Base-by-base conservation (phyloP, 1,140 invertebrate species). In the Drosophila kikkawai region DNA sequence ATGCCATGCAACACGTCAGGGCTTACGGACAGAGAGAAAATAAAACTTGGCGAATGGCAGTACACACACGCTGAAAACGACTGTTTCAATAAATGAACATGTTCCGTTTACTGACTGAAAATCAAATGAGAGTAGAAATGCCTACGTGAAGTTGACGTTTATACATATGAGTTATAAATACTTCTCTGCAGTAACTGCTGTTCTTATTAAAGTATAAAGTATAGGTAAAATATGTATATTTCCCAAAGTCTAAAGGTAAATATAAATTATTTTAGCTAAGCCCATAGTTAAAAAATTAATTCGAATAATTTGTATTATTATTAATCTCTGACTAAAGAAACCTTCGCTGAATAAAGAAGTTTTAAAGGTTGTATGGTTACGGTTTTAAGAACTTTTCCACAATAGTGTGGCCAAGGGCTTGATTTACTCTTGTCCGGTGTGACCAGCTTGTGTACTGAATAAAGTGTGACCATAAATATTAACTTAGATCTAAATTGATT, bases 1-100 rank as follows among this genome's bases (percentile, higher is more conserved):
- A 64, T 56, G 65, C 59, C 75, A 79, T 79, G 75, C 75, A 50
- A 45, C 75, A 63, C 57, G 66, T 63, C 50, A 71, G 48, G 48
- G 37, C 15, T 37, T 55, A 15, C 36, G 26, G 17, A 34, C 13
- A 11, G 12, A 34, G 9, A 17, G 17, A 53, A 53, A 57, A 76
- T 66, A 73, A 73, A 74, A 74, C 66, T 59, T 51, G 44, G 53
- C 44, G 37, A 9, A 36, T 34, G 34, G 19, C 15, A 36, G 12
- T 22, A 36, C 39, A 44, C 7, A 34, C 22, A 71, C 11, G 65
- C 47, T 57, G 15, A 29, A 57, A 56, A 37, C 29, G 58, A 73
- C 37, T 51, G 42, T 47, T 60, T 50, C 68, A 50, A 51, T 32
- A 51, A 71, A 73, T 58, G n/a, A 41, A 59, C 55, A 60, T 59